Evolutionary conservation across 1,140 invertebrate species (phyloP), one percentile per base, ranked within the genome.

Genomic region (Sweltsa coloradensis): DNA sequence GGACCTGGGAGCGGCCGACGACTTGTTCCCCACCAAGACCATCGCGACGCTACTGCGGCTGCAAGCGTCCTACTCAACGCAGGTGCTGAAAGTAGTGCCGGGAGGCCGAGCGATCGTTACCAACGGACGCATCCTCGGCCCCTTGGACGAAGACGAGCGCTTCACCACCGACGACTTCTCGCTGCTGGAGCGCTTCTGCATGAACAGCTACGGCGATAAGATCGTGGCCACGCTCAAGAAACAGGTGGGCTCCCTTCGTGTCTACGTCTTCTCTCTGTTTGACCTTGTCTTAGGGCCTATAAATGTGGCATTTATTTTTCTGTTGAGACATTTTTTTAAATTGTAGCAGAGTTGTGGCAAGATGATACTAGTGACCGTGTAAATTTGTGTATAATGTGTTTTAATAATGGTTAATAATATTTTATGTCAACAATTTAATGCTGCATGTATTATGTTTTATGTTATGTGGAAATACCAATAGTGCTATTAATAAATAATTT

Each of bases 81-180:
- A 76, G 51, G 72, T 75, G 3, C 49, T 80, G 34, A 65, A 26
- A 68, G 16, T 60, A 78, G 27, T 14, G 26, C 47, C 55, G 23
- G 76, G 81, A 5, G 63, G 68, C 40, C 70, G 77, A 53, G 82
- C 80, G 4, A 64, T 98, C 6, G 69, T 97, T 13, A 81, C 83
- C 37, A 98, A 98, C 70, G 93, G 93, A n/a, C 75, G 86, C 42
- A 69, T 96, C 11, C 72, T 95, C 46, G 95, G 93, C 5, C 90
- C 93, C 0, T 72, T 98, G 6, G 66, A 74, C 1, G 60, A 72
- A 0, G 64, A 72, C 31, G 94, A 98, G 63, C 61, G 63, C 22
- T 95, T 99, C 62, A 81, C 79, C n/a, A 68, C 74, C 16, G 92
- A 96, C 47, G 96, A 99, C 68, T 95, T 97, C 64, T 70, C 76